A percentile compares a stretch with the other conserved stretches of the same genome.
Conservation (phyloP, 2,113 vertebrate species). For the Crotalus viridis region DNA sequence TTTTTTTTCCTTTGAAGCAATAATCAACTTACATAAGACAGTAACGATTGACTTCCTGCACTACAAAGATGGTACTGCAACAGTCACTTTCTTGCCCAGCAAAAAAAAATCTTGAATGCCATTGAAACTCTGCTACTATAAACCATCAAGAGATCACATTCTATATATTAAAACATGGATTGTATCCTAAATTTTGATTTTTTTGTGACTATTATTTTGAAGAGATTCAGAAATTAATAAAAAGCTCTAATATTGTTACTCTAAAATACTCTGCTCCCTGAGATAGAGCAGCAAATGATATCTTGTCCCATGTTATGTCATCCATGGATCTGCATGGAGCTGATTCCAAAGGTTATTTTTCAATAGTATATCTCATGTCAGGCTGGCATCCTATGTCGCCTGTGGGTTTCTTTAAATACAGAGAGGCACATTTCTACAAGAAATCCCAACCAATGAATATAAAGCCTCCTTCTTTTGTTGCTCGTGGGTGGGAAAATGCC, state of each 20-base stretch:
- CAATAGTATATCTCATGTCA: not conserved
- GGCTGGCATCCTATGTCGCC: not conserved
- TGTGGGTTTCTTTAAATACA: not conserved
- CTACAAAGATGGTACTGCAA: not conserved
- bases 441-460: not conserved
- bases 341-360: not conserved
- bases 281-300: not conserved
- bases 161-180: fast-evolving
- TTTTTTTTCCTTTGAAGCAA: conserved; percentile 54
- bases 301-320: no score
- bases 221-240: not conserved
- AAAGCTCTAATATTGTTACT: not conserved
- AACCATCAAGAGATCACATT: not conserved
- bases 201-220: not conserved
- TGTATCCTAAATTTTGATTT: not conserved
- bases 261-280: not conserved
- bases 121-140: not conserved
- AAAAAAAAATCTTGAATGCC: not conserved
- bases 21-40: conserved; percentile 36
- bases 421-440: not conserved
- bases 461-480: not conserved
- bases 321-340: not conserved
- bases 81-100: not conserved
- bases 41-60: conserved; percentile 60
- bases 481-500: not conserved